Conservation (phyloP, 2,113 vertebrate genomes). For the Paedocypris sp. region DNA sequence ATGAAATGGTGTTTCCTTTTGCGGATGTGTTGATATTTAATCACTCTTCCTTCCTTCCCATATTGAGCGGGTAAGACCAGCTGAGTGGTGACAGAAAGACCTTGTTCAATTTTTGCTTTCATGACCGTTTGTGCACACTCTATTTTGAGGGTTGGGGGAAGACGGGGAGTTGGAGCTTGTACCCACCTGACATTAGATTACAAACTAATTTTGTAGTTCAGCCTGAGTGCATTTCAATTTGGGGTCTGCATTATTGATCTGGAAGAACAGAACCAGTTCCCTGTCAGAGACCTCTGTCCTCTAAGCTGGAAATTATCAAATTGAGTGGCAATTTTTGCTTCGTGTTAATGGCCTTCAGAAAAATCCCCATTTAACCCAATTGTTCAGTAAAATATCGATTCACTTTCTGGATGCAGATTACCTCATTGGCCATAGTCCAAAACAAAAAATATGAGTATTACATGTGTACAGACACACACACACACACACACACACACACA, state of each 20-base stretch:
- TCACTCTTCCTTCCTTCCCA: slow-evolving; percentile 24
- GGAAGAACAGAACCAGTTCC: slow-evolving; percentile 27
- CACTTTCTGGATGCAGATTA: neutral
- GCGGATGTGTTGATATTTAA: slow-evolving; percentile 35
- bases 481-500: too few species aligned
- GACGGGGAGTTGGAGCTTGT: slow-evolving; percentile 34
- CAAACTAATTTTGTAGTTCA: slow-evolving; percentile 50
- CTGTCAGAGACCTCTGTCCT: slow-evolving; percentile 13
- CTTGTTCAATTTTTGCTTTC: slow-evolving; percentile 46
- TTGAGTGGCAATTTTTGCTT: neutral
- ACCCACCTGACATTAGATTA: slow-evolving; percentile 45
- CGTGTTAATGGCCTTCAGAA: neutral
- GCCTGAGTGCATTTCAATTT: slow-evolving; percentile 51
- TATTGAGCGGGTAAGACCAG: slow-evolving; percentile 43
- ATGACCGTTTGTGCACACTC: slow-evolving; percentile 31
- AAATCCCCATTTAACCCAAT: neutral
- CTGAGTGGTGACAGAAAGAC: slow-evolving; percentile 28
- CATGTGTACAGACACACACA: too few species aligned
- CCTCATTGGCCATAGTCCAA: neutral
- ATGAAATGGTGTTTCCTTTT: slow-evolving; percentile 23
- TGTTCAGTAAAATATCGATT: neutral
- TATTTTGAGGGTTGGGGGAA: slow-evolving; percentile 20
- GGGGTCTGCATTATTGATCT: slow-evolving; percentile 49
- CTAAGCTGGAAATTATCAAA: slow-evolving; percentile 7
- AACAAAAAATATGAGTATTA: too few species aligned